These are phyloP conservation scores for Toxostoma redivivum DNA, from an alignment of 2,113 vertebrate genomes.

Conservation along the genomic window DNA sequence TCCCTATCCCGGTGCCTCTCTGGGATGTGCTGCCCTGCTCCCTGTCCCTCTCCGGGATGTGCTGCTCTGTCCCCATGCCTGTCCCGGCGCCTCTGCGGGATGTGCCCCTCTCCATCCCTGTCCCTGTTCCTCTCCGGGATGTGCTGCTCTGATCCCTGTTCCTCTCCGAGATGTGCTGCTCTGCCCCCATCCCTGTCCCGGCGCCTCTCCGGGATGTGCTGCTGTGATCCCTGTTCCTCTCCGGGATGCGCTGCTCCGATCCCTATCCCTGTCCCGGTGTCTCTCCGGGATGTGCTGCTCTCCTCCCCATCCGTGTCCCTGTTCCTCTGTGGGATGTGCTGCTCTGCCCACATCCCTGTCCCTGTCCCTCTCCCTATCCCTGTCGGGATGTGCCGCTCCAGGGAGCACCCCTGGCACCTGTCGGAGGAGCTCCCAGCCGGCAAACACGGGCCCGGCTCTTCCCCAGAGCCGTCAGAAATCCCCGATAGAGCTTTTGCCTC, in stretches of 20 bases:
- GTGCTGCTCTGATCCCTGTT: not conserved
- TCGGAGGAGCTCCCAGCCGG: not conserved
- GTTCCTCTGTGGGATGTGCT: too few species aligned
- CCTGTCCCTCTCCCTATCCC: not conserved
- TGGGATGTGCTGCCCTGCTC: too few species aligned
- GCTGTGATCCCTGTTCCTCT: too few species aligned
- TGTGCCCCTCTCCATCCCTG: too few species aligned
- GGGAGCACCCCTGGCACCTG: rapidly evolving
- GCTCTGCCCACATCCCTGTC: not conserved
- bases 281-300: not conserved
- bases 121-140: not conserved
- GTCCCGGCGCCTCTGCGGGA: too few species aligned
- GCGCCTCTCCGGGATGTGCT: too few species aligned
- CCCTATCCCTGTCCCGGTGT: rapidly evolving
- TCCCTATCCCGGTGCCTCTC: too few species aligned
- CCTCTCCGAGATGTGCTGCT: too few species aligned
- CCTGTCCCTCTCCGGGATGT: too few species aligned
- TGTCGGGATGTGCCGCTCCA: not conserved
- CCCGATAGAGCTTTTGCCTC: not conserved
- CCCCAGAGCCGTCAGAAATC: not conserved
- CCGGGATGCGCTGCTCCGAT: not conserved
- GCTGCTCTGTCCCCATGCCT: too few species aligned
- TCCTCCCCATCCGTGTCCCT: too few species aligned
- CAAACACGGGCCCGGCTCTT: not conserved
- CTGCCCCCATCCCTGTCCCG: too few species aligned